Base-by-base conservation (phyloP, 2,113 vertebrate species). In the Oxyura jamaicensis region DNA sequence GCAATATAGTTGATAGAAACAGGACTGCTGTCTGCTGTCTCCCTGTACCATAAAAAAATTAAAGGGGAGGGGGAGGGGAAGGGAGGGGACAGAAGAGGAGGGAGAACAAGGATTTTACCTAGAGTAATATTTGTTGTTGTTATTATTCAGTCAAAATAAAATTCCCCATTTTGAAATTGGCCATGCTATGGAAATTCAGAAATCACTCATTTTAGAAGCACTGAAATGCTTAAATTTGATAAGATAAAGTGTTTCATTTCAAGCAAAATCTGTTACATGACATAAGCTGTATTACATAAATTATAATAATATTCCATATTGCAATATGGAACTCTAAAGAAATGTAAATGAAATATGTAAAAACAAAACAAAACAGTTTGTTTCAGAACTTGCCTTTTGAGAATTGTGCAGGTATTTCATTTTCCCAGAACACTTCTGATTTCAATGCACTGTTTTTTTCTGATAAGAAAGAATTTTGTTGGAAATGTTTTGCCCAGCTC, bases 381-480 rank as follows among this genome's bases (percentile, higher is more conserved):
- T 84, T 92, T 91, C 33, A 75, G 15, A 35, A 75, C 39, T 52
- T 92, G 66, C 4, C 2, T 75, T 90, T 84, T 72, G 62, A 86
- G 60, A 92, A 23, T 60, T 6, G 10, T 53, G 14, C 12, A 28
- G 50, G 72, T 82, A 86, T 86, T 50, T 79, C 23, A 58, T 16
- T 56, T 88, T 80, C 31, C 28, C 36, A 46, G 52, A 86, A 36
- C 23, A 50, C 20, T 73, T 68, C 20, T 82, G 74, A 88, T 90
- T 96, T 83, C 55, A 91, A 52, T 90, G 50, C 29, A 94, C 82
- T 89, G 39, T 89, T 91, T 39, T 63, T 86, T 90, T 86, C 75
- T 91, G 72, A 80, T 90, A 95, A 93, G 90, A 81, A 96, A 83
- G 66, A 73, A 85, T 80, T 93, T 41, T 46, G 39, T 59, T 59